Evolutionary conservation across 1,140 invertebrate species (phyloP).

Genomic region (Drosophila biarmipes): DNA sequence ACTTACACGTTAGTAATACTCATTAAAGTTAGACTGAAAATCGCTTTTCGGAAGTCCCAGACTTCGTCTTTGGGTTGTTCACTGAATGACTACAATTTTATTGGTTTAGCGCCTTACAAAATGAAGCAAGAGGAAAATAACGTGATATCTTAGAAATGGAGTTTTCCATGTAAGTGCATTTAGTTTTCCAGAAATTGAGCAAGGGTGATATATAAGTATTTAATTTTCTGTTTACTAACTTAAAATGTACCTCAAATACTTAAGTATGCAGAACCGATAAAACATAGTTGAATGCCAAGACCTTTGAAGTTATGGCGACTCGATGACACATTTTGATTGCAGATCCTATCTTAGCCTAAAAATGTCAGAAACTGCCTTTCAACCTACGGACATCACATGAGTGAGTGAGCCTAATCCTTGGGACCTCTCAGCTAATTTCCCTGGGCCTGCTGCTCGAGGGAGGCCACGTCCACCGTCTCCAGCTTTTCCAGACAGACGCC

Average conservation of each 20-base stretch:
- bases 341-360: slow-evolving; percentile 20
- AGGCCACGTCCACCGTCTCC: slow-evolving; percentile 59
- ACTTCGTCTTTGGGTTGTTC: neutral
- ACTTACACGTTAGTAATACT: slow-evolving; percentile 46
- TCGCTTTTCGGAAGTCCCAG: neutral
- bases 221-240: no score
- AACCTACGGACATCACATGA: slow-evolving; percentile 33
- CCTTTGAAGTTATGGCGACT: no score
- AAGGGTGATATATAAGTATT: no score
- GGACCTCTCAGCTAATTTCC: neutral
- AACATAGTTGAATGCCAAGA: no score
- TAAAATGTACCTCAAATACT: no score
- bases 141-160: no score
- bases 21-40: slow-evolving; percentile 10
- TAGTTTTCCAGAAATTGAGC: no score
- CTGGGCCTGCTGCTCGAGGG: slow-evolving; percentile 13
- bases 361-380: slow-evolving; percentile 31
- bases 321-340: neutral
- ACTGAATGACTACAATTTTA: neutral
- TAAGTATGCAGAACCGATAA: no score
- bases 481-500: slow-evolving; percentile 51
- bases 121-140: no score
- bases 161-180: no score
- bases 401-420: slow-evolving; percentile 3
- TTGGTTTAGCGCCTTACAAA: neutral